Base-by-base conservation (phyloP, 2,888 invertebrate genomes). In the Holacanthella duospinosa region DNA sequence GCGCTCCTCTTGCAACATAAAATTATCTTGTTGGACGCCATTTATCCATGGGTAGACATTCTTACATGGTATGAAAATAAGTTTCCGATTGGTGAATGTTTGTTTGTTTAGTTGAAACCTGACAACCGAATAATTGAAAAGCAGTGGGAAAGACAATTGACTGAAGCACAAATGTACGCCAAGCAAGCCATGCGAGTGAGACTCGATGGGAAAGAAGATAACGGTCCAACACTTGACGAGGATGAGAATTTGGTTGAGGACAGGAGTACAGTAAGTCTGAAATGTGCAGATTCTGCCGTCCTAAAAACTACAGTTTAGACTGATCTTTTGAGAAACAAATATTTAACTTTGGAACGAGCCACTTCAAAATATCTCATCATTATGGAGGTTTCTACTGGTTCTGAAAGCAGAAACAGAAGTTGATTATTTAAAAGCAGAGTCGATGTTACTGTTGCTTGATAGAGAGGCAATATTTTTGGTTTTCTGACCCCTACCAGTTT, bases 1-100 rank as follows among this genome's bases (percentile, higher is more conserved):
- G 95, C 96, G 12, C 79, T 93, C 67, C 83, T 99, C 72, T 80
- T 99, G 60, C 92, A 94, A 78, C 85, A 93, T 78, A 83, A 84
- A 67, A 85, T 97, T 36, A 88, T 99, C 69, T 81, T 85, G 56
- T 78, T 97, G 66, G 88, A 92, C 75, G 87, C 91, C 75, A 88
- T 97, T 73, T 92, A 94, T 78, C 84, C 87, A 64, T 95, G 93
- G 90, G 89, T 91, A 81, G 80, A 84, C 78, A n/a, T 25, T 78
- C n/a, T 25, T 48, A 19, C 25, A 53, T 21, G 4, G n/a, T 53
- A 12, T n/a, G n/a, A 53, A 53, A 24, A 6, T 53, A 53, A 12
- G 6, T 36, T 12, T 6, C 9, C 36, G 6, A 16, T 36, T 36
- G 36, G 16, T 36, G 36, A 12, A 12, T 36, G 6, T 48, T 48